Evolutionary conservation across 2,113 vertebrate species (phyloP).

Genomic region (Catharus minimus): DNA sequence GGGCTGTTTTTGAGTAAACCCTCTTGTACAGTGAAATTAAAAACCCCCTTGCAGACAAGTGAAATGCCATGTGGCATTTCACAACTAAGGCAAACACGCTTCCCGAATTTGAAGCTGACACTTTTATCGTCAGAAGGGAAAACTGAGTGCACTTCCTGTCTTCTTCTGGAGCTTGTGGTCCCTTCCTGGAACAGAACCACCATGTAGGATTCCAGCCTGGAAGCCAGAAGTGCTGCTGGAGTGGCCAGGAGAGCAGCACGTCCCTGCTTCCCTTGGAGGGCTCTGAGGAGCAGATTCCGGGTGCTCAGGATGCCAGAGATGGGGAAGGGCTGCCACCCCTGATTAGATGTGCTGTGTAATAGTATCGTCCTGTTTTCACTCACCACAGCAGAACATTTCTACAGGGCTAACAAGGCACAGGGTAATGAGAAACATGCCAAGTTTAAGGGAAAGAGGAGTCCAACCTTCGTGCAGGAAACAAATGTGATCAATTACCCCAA

Average conservation of each 20-base stretch:
- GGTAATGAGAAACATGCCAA: constrained; percentile 85
- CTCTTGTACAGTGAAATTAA: background rate
- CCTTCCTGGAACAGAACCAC: background rate
- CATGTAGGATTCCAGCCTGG: background rate
- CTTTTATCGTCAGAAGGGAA: background rate
- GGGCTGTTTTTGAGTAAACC: background rate
- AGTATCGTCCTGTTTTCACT: constrained; percentile 77
- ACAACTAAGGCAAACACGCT: background rate
- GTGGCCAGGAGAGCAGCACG: background rate
- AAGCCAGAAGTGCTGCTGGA: background rate
- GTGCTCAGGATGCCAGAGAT: background rate
- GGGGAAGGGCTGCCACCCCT: constrained; percentile 61
- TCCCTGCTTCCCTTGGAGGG: constrained; percentile 19
- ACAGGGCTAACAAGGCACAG: constrained; percentile 76
- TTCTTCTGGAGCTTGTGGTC: background rate
- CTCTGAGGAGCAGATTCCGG: background rate
- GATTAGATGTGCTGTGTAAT: constrained; percentile 74
- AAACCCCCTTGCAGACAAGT: background rate
- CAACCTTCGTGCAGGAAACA: constrained; percentile 85
- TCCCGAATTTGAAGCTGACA: background rate
- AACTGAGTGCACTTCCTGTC: background rate
- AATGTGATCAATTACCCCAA: constrained; percentile 94
- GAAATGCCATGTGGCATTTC: background rate
- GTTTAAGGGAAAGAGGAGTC: constrained; percentile 81
- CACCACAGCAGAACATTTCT: constrained; percentile 75